Base-by-base conservation (phyloP, 2,888 invertebrate species). In the Diloba caeruleocephala region DNA sequence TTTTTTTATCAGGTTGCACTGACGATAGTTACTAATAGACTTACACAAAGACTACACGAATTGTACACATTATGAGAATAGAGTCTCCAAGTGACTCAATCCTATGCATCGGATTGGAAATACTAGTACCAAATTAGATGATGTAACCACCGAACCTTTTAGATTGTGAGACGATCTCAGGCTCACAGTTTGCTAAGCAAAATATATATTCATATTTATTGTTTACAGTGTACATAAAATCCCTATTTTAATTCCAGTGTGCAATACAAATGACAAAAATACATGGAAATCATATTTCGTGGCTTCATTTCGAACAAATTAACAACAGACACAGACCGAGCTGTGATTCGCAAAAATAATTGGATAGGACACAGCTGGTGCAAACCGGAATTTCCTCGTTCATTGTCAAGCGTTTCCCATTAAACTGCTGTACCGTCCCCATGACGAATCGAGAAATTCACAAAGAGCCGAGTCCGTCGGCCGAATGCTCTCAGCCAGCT, bases 391-490 rank as follows among this genome's bases (percentile, higher is more conserved):
- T 79, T 89, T 87, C 87, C 89, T 81, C 67, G 79, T 87, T 65
- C 81, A 88, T 88, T 88, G 85, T 87, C 74, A 81, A 81, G 76
- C 76, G 71, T 78, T 84, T 85, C 77, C 84, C 78, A 82, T 85
- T 81, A 85, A 67, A 77, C 71, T 71, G 60, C 65, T 75, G 74
- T 76, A 78, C 65, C 71, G 72, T 77, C 73, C 75, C 82, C 79
- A 77, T 85, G 82, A 83, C 84, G 78, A 82, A 84, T 83, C 74
- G 76, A 75, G 76, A 81, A 82, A 81, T 76, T 76, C 71, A 83
- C 83, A 87, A 85, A 85, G 82, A 77, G 59, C 64, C 37, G 52
- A 65, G 67, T 65, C 69, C 72, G 68, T 62, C 67, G 71, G 67
- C 56, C 65, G 62, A 57, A 39, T 62, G 56, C 61, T 61, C 62